Percentiles rank a stretch among this genome's conserved stretches.
Conservation (phyloP, 2,888 invertebrate genomes). For the Bombyx huttoni region DNA sequence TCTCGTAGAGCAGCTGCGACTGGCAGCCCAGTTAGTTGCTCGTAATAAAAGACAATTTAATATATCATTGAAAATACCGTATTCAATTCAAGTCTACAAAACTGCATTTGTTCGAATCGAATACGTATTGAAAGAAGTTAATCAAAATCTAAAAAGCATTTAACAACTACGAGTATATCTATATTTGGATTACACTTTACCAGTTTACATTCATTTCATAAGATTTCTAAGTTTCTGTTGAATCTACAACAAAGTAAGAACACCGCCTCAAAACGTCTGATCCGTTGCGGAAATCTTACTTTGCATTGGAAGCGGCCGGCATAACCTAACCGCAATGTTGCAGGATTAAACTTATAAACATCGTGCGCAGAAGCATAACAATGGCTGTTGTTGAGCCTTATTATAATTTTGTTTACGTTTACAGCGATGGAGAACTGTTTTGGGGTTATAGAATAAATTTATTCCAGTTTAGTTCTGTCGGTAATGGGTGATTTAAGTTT, state of each 20-base stretch:
- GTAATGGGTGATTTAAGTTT: not conserved
- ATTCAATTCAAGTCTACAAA: too few species aligned
- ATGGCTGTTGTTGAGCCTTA: not conserved
- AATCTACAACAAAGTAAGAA: not conserved
- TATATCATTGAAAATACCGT: too few species aligned
- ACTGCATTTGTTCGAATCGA: too few species aligned
- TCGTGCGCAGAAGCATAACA: not conserved
- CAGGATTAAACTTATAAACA: conserved; percentile 4
- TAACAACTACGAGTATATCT: too few species aligned
- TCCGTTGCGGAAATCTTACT: conserved; percentile 13
- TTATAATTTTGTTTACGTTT: not conserved
- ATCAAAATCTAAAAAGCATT: too few species aligned
- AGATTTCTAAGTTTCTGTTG: not conserved
- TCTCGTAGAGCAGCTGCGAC: too few species aligned
- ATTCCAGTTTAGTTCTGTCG: too few species aligned
- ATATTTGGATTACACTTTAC: not conserved
- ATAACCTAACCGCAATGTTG: conserved; percentile 1
- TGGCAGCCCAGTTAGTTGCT: too few species aligned
- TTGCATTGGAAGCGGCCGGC: conserved; percentile 19
- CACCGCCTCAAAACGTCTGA: conserved; percentile 1
- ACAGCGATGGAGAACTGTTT: not conserved
- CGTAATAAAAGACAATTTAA: too few species aligned
- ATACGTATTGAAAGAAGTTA: too few species aligned
- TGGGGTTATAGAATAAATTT: not conserved
- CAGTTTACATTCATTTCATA: not conserved